phyloP scores from a whole-genome alignment of 2,113 vertebrate genomes.

The Mormyrus lacerda region DNA sequence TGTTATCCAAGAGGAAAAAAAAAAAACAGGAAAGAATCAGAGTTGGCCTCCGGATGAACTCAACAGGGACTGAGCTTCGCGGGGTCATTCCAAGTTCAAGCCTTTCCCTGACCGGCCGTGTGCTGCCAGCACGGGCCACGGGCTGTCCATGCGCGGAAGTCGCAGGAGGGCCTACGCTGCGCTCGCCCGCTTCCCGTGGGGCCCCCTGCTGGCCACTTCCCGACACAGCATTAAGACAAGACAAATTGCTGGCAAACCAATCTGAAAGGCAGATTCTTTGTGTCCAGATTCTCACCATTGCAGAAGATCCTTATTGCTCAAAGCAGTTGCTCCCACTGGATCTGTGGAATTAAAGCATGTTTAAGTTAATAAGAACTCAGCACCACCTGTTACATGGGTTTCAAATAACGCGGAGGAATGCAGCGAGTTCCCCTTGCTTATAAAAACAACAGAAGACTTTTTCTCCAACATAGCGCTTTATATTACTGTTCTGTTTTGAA shows the following conservation, averaged over 20 bases:
- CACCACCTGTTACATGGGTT: background rate
- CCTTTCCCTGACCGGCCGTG: constrained; percentile 86
- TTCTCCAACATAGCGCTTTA: background rate
- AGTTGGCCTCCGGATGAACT: constrained; percentile 91
- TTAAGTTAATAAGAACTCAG: background rate
- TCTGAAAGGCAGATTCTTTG: background rate
- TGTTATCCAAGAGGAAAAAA: background rate
- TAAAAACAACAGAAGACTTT: background rate
- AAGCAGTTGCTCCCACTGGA: constrained; percentile 32
- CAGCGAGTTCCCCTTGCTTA: background rate
- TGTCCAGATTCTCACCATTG: constrained; percentile 21
- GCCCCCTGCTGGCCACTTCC: constrained; percentile 34
- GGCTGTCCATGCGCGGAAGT: constrained; percentile 42
- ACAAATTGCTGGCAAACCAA: background rate
- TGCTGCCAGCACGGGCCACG: constrained; percentile 42
- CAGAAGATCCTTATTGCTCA: constrained; percentile 31
- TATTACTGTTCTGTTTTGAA: background rate
- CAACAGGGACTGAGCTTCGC: constrained; percentile 79
- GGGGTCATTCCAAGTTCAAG: constrained; percentile 99
- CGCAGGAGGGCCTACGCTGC: constrained; percentile 49
- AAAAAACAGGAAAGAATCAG: constrained; percentile 51
- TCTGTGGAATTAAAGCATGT: background rate
- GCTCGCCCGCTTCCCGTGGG: background rate
- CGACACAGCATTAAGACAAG: background rate
- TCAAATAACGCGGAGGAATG: background rate